Conservation (phyloP, 2,888 invertebrate genomes). For the Aradus depressus region DNA sequence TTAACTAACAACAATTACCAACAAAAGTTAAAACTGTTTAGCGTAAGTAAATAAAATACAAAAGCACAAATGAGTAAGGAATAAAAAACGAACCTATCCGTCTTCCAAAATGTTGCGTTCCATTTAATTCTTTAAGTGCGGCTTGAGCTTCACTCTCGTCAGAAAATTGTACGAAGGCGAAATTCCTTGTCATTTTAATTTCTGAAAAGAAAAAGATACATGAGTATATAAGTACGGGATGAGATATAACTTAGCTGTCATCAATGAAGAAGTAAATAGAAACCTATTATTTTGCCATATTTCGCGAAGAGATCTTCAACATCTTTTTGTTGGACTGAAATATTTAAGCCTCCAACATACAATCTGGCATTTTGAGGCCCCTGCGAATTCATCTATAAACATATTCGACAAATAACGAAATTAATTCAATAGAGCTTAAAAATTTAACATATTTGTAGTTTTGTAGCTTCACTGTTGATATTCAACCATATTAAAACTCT, state of each 20-base stretch:
- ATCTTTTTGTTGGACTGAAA: constrained; percentile 36
- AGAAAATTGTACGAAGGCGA: constrained; percentile 80
- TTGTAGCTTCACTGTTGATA: no score
- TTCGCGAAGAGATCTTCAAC: constrained; percentile 63
- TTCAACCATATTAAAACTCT: no score
- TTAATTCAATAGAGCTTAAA: no score
- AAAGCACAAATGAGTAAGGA: background rate
- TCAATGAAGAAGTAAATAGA: background rate
- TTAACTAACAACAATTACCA: no score
- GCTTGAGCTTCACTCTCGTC: constrained; percentile 59
- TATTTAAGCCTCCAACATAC: constrained; percentile 21
- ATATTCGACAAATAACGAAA: background rate
- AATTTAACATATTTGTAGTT: no score
- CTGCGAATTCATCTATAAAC: constrained; percentile 9
- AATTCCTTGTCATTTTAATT: constrained; percentile 62
- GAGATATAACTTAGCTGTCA: background rate
- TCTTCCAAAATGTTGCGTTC: constrained; percentile 58
- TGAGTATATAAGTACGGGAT: background rate
- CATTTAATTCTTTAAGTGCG: constrained; percentile 61
- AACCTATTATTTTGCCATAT: constrained; percentile 52
- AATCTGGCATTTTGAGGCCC: constrained; percentile 18
- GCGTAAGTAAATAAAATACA: no score
- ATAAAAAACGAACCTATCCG: constrained; percentile 44
- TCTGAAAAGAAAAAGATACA: constrained; percentile 37
- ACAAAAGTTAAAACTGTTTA: no score